phyloP scores from a whole-genome alignment of 2,888 invertebrate species.

The Gibbula magus region DNA sequence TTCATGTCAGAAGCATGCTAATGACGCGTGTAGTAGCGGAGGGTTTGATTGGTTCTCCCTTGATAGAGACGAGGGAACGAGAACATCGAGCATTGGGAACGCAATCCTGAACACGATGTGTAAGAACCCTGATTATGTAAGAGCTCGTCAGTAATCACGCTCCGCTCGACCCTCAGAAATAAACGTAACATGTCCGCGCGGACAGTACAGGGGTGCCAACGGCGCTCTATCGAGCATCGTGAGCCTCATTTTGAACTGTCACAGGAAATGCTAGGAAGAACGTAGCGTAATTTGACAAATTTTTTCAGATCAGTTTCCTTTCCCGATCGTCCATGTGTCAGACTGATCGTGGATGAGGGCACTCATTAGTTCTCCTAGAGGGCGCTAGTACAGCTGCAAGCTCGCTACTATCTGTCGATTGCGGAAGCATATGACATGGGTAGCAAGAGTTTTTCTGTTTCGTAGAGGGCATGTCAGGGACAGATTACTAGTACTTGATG shows the following conservation, averaged over 20 bases:
- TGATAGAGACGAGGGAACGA: neutral
- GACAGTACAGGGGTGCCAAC: neutral
- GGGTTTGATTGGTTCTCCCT: neutral
- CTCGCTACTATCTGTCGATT: neutral
- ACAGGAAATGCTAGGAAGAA: slow-evolving; percentile 16
- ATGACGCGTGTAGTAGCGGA: slow-evolving; percentile 9
- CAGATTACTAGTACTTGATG: slow-evolving; percentile 14
- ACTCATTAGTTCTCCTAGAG: slow-evolving; percentile 18
- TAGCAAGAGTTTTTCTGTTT: neutral
- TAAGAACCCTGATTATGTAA: slow-evolving; percentile 15
- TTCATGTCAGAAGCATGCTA: slow-evolving; percentile 17
- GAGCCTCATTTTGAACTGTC: neutral
- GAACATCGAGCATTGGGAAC: neutral
- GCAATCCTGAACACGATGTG: neutral
- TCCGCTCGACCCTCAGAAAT: neutral
- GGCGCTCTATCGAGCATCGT: neutral
- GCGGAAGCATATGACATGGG: slow-evolving; percentile 3
- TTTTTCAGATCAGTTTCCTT: slow-evolving; percentile 17
- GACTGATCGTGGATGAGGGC: neutral
- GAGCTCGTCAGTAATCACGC: slow-evolving; percentile 2
- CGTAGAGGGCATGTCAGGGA: slow-evolving; percentile 1
- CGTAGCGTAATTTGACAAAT: slow-evolving; percentile 23
- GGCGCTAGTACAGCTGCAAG: neutral
- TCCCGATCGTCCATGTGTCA: slow-evolving; percentile 17
- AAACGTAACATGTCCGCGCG: slow-evolving; percentile 2